A percentile compares a stretch with the other conserved stretches of the same genome.
Evolutionary conservation across 2,797 vertebrate genomes (phyloP).

Genomic region (Malurus leucopterus): DNA sequence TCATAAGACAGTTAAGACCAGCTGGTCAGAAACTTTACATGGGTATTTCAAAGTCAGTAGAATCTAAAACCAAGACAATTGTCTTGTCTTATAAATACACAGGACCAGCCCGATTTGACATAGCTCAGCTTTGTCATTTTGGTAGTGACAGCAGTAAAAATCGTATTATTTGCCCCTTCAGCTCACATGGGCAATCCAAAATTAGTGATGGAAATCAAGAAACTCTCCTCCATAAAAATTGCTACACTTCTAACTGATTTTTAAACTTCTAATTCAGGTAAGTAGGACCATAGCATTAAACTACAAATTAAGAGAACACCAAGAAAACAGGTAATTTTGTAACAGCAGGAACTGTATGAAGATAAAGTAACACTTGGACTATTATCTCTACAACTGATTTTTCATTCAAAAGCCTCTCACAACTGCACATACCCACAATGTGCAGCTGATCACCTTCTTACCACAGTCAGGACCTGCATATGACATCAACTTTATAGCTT

Average conservation of each 20-base stretch:
- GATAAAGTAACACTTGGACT: background rate
- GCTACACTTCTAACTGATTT: background rate
- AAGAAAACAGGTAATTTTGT: background rate
- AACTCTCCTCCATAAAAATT: background rate
- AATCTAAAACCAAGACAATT: background rate
- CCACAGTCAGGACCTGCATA: background rate
- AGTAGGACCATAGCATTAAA: background rate
- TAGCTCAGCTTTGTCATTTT: background rate
- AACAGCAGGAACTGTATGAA: background rate
- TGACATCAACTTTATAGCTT: background rate
- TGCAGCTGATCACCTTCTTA: background rate
- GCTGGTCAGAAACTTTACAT: background rate
- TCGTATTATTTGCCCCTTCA: background rate
- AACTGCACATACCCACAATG: background rate
- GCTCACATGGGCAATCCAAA: background rate
- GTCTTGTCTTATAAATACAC: background rate
- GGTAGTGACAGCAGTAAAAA: background rate
- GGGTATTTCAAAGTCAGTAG: background rate
- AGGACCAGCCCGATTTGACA: background rate
- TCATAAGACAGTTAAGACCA: background rate
- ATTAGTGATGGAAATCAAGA: background rate
- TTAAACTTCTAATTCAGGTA: background rate
- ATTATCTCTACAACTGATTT: background rate
- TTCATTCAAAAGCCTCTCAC: background rate
- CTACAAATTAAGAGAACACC: background rate